These are phyloP conservation scores for Aix galericulata DNA, from an alignment of 2,113 vertebrate species.

Conservation along the genomic window DNA sequence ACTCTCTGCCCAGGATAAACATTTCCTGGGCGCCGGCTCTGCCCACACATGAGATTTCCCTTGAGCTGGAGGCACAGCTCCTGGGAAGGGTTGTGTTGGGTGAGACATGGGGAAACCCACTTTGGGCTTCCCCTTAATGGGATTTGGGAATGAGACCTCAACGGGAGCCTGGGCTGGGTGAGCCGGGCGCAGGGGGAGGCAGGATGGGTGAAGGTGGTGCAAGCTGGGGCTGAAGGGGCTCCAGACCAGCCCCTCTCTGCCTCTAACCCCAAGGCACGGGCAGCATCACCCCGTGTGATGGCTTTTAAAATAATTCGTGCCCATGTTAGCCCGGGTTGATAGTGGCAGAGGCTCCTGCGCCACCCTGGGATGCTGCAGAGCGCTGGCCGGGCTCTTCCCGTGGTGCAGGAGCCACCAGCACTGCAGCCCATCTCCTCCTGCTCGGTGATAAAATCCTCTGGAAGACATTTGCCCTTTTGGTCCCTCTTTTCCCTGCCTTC, in stretches of 20 bases:
- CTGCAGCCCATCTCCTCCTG: rapidly evolving
- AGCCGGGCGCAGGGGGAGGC: background rate
- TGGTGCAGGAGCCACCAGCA: background rate
- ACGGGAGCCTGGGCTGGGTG: background rate
- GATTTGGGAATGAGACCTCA: background rate
- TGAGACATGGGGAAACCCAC: background rate
- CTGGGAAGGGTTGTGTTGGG: background rate
- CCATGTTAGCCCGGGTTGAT: background rate
- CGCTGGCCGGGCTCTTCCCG: background rate
- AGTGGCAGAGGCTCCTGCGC: background rate
- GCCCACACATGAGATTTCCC: background rate
- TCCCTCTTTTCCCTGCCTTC: background rate
- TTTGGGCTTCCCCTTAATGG: background rate
- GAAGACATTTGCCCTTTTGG: background rate
- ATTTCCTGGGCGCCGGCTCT: conserved; percentile 6
- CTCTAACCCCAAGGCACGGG: background rate
- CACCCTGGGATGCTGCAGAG: background rate
- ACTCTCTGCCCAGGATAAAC: conserved; percentile 6
- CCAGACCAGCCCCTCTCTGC: background rate
- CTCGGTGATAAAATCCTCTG: background rate
- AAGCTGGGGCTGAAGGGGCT: background rate
- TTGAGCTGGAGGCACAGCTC: background rate
- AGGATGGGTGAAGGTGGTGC: no score
- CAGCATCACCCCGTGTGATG: background rate
- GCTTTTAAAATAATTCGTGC: background rate